Evolutionary conservation across 2,888 invertebrate species (phyloP).

Genomic region (Limnephilus marmoratus): DNA sequence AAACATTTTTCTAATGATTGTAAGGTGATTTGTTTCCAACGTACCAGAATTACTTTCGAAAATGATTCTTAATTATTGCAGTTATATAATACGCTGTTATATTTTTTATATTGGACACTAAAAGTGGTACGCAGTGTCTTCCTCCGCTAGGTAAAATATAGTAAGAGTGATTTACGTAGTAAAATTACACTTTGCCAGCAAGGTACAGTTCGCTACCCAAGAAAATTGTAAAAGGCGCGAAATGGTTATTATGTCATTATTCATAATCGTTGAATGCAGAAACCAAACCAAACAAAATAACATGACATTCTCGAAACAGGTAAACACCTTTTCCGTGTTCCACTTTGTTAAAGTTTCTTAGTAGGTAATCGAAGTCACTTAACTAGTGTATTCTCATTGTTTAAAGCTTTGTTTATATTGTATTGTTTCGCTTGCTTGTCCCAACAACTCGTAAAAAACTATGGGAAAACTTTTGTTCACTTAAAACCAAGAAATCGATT

Average conservation of each 20-base stretch:
- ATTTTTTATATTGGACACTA: too few relatives aligned
- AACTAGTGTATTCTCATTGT: neutral
- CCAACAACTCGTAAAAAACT: neutral
- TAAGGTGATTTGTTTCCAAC: neutral
- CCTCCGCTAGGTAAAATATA: neutral
- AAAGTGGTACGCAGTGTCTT: neutral
- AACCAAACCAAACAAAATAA: neutral
- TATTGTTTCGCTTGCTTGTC: neutral
- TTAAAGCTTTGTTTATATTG: neutral
- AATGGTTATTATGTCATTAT: slow-evolving; percentile 2
- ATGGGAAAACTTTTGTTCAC: neutral
- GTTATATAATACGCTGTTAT: too few relatives aligned
- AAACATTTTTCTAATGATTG: too few relatives aligned
- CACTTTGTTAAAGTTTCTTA: neutral
- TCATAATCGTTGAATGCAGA: neutral
- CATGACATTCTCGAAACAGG: neutral
- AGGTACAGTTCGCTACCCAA: neutral
- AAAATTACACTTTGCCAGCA: neutral
- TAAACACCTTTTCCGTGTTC: neutral
- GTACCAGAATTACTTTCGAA: neutral
- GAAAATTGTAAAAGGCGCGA: neutral
- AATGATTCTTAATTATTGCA: neutral
- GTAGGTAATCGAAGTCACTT: neutral
- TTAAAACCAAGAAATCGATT: neutral
- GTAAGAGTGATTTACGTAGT: neutral